Base-by-base conservation (phyloP, 1,140 invertebrate species). In the Trissolcus basalis region DNA sequence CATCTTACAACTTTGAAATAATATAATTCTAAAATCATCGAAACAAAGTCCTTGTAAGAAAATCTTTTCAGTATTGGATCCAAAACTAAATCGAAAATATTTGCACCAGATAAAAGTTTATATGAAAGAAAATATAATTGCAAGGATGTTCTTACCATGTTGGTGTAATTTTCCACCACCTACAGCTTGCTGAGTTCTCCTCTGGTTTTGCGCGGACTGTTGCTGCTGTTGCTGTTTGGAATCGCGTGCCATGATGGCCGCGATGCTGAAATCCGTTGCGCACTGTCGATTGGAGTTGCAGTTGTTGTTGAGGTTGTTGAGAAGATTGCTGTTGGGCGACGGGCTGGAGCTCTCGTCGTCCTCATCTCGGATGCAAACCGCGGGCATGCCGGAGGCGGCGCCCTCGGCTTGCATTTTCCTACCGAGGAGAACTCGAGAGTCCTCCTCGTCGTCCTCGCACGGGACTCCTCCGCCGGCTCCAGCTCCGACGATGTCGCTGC, bases 201-300 rank as follows among this genome's bases (percentile, higher is more conserved):
- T 80, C 48, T 82, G 82, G 36, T 80, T 70, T 14, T 79, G 61
- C 0, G 33, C 32, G 0, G 80, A 27, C 19, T 27, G 77, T 5
- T 81, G 80, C 27, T 83, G 78, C 43, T 87, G 85, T 16, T 90
- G 89, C 81, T 92, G 87, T 54, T 89, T 88, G 78, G 90, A 90
- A 84, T 92, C 91, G 59, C 93, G 89, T 54, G 94, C 94, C 95
- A 97, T 97, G 81, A 97, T 97, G 45, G 96, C 96, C 27, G 95
- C 95, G 82, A 97, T 97, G 68, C 95, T 96, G 90, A 97, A 97
- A 89, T 97, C 95, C 77, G 95, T 97, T 75, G 95, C 94, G 85
- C 92, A 93, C 63, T 92, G 92, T 77, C 86, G 75, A 36, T 83
- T 87, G 8, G 84, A 88, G 43, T 85, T 87, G 73, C 85, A 87